Conservation (phyloP, 2,888 invertebrate species). For the Palloptera scutellata region DNA sequence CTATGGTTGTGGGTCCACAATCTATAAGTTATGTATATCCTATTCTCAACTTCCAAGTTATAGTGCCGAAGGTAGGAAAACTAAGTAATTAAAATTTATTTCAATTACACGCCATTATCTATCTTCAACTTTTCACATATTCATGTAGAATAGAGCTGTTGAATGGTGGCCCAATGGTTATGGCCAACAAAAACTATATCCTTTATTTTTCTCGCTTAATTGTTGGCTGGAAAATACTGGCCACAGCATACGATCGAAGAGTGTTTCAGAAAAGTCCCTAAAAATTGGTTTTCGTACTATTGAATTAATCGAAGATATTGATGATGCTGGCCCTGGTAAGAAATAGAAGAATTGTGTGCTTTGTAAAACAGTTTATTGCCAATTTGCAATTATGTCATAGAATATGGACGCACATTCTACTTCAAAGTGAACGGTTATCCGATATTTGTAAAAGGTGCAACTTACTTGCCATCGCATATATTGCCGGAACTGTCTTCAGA, state of each 20-base stretch:
- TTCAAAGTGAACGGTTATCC: slow-evolving; percentile 85
- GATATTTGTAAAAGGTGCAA: slow-evolving; percentile 92
- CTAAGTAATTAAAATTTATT: background rate
- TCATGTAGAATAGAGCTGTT: slow-evolving; percentile 65
- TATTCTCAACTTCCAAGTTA: slow-evolving; percentile 49
- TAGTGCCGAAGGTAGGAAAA: slow-evolving; percentile 45
- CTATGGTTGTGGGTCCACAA: slow-evolving; percentile 32
- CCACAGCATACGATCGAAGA: slow-evolving; percentile 45
- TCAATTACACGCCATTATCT: background rate
- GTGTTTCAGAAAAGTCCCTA: slow-evolving; percentile 66
- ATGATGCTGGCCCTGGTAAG: slow-evolving; percentile 41
- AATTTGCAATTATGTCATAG: slow-evolving; percentile 48
- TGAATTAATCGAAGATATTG: slow-evolving; percentile 78
- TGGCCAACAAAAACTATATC: slow-evolving; percentile 81
- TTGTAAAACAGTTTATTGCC: background rate
- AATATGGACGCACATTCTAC: slow-evolving; percentile 79
- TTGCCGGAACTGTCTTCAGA: slow-evolving; percentile 78
- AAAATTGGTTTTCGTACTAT: slow-evolving; percentile 87
- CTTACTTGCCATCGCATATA: slow-evolving; percentile 88
- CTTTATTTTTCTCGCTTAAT: slow-evolving; percentile 67
- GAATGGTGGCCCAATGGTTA: slow-evolving; percentile 97
- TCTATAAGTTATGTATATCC: slow-evolving; percentile 40
- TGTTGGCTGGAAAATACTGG: slow-evolving; percentile 50
- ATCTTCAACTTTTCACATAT: background rate
- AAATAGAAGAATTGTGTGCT: background rate